Evolutionary conservation across 1,140 invertebrate species (phyloP), one percentile per base, ranked within the genome.

Genomic region (Aporrectodea caliginosa): DNA sequence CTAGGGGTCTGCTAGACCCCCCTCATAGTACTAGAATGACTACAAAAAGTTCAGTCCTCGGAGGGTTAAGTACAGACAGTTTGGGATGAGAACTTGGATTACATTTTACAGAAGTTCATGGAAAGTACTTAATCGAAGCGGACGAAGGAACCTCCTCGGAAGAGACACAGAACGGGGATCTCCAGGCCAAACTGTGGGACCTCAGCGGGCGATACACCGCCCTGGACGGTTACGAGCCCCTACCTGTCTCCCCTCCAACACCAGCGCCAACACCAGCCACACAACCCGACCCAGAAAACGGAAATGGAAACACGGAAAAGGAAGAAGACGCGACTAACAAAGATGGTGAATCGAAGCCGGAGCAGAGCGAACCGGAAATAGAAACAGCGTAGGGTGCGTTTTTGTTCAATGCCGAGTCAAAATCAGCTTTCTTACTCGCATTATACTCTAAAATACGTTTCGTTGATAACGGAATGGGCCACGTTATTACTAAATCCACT

Each of bases 81-180:
- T n/a, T n/a, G n/a, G n/a, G n/a, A n/a, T n/a, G n/a, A n/a, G n/a
- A n/a, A n/a, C n/a, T n/a, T n/a, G n/a, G n/a, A n/a, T n/a, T n/a
- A n/a, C n/a, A n/a, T n/a, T 73, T 80, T 80, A n/a, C 76, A 80
- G 91, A 90, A 75, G 90, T 93, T 0, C 92, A 87, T 35, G 95
- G 94, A 75, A 93, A 93, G 89, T 96, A 95, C 87, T 96, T 92
- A 83, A 90, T 91, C 35, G 93, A 96, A 84, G 95, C 93, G 85
- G 91, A 90, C 14, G 84, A 83, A 79, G 92, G 82, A n/a, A 85
- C 88, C 0, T 84, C 94, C 0, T 92, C 90, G 2, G 84, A 87
- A 0, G 90, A 90, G 1, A 92, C 91, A 0, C 89, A 90, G 72
- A 92, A 95, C 85, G 90, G 91, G 84, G 91, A 90, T 0, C 92